Conservation (phyloP, 2,888 invertebrate genomes). For the Lysandra coridon region DNA sequence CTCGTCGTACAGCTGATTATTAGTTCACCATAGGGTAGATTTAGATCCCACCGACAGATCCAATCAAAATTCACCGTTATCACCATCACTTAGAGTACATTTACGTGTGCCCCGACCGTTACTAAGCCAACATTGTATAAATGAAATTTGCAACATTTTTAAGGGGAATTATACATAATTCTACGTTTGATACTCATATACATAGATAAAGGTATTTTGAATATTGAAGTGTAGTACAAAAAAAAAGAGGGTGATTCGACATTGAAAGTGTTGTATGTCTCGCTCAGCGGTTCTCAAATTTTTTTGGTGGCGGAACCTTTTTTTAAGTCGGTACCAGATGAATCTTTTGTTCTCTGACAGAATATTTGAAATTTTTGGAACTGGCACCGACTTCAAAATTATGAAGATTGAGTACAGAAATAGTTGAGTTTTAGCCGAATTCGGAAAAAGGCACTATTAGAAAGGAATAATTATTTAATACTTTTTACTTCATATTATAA, state of each 20-base stretch:
- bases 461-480: no score
- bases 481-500: no score
- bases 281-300: no score
- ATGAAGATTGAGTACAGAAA: no score
- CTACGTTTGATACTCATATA: not conserved
- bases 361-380: no score
- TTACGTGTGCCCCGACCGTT: slow-evolving; percentile 17
- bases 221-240: not conserved
- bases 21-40: slow-evolving; percentile 60
- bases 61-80: slow-evolving; percentile 19
- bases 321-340: no score
- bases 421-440: no score
- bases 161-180: slow-evolving; percentile 21
- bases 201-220: slow-evolving; percentile 19
- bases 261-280: not conserved
- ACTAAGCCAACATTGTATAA: slow-evolving; percentile 32
- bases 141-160: slow-evolving; percentile 26
- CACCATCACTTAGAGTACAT: not conserved
- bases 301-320: no score
- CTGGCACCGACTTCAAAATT: no score
- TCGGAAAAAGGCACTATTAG: no score
- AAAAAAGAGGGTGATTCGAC: not conserved
- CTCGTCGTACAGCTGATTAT: slow-evolving; percentile 59
- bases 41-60: slow-evolving; percentile 46
- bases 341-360: no score